Evolutionary conservation across 2,888 invertebrate species (phyloP).

Genomic region (Pyrrhosoma nymphula): DNA sequence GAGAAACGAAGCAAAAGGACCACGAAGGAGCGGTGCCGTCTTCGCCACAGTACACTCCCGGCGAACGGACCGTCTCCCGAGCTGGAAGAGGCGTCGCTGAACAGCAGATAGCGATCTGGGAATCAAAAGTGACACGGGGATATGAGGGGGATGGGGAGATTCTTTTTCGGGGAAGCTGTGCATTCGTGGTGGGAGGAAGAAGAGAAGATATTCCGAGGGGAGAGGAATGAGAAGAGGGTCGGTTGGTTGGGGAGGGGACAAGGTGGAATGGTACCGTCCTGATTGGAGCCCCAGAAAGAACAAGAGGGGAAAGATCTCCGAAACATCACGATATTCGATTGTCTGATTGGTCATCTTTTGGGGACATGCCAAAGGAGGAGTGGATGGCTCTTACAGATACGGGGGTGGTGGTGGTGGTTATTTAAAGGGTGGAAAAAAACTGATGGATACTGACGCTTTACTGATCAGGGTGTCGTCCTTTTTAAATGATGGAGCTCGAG

Average conservation of each 20-base stretch:
- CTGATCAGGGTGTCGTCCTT: conserved; percentile 52
- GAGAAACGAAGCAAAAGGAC: conserved; percentile 25
- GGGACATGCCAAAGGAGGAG: conserved; percentile 28
- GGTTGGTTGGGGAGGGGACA: not conserved
- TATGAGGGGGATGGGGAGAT: not conserved
- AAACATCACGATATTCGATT: conserved; percentile 38
- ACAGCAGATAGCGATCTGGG: conserved; percentile 57
- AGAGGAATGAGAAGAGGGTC: not conserved
- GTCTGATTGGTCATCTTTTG: conserved; percentile 17
- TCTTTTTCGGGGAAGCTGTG: no score
- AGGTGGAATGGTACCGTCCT: not conserved
- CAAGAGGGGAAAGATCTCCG: conserved; percentile 49
- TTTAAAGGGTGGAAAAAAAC: not conserved
- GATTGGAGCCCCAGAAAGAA: not conserved
- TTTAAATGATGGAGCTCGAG: conserved; percentile 55
- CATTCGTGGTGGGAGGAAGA: not conserved
- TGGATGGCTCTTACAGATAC: not conserved
- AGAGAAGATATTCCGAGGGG: not conserved
- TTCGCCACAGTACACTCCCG: not conserved
- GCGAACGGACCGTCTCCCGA: conserved; percentile 24
- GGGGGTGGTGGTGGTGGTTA: not conserved
- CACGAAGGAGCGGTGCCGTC: conserved; percentile 28
- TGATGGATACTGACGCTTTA: conserved; percentile 23
- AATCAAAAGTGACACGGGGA: conserved; percentile 59
- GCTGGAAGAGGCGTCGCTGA: conserved; percentile 56